These are phyloP conservation scores for Microcebus jonahi DNA, from an alignment of 2,113 vertebrate species.

Conservation along the genomic window DNA sequence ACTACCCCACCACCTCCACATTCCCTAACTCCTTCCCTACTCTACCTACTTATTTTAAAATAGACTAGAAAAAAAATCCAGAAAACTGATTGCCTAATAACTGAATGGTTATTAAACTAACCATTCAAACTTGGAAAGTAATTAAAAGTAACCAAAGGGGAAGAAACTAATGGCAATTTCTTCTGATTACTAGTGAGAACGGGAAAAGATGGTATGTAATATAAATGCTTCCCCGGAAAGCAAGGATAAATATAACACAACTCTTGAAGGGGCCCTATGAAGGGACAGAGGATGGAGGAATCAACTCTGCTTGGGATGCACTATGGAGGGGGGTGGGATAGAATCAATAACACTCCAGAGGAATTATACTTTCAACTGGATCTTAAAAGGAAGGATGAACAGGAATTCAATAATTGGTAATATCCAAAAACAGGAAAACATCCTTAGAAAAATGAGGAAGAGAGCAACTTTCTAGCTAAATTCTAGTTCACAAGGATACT, in stretches of 20 bases:
- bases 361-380: background rate
- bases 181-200: background rate
- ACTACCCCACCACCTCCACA: background rate
- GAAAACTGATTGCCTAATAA: background rate
- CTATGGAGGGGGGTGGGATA: background rate
- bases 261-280: background rate
- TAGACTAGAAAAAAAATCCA: background rate
- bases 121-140: background rate
- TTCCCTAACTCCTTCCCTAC: background rate
- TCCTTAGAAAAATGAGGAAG: conserved; percentile 23
- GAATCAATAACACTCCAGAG: background rate
- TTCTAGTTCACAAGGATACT: background rate
- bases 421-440: background rate
- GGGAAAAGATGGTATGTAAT: background rate
- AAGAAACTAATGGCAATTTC: background rate
- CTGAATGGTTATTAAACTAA: background rate
- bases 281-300: background rate
- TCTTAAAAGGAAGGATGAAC: background rate
- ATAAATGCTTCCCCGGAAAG: background rate
- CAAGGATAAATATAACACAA: background rate
- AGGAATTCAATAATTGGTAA: conserved; percentile 29
- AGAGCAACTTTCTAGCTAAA: conserved; percentile 36
- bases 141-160: background rate
- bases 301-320: background rate
- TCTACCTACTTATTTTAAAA: background rate